Conservation (phyloP, 1,140 invertebrate genomes). For the Oppia nitens region DNA sequence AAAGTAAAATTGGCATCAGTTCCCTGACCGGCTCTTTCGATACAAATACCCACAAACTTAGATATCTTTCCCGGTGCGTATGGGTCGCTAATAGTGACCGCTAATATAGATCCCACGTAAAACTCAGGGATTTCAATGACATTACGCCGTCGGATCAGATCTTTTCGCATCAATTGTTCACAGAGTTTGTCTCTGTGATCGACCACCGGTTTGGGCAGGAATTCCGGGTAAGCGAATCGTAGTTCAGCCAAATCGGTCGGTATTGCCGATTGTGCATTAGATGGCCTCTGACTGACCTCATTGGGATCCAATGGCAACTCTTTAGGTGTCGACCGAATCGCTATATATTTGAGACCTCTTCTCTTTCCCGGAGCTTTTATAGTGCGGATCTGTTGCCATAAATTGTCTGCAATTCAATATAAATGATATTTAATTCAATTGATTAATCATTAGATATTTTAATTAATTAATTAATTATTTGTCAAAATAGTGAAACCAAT, state of each 20-base stretch:
- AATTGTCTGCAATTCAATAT: not conserved
- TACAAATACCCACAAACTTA: slow-evolving; percentile 93
- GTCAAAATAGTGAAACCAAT: too few species aligned
- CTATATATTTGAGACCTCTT: not conserved
- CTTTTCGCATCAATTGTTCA: slow-evolving; percentile 74
- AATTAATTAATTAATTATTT: too few species aligned
- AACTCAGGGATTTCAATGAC: slow-evolving; percentile 59
- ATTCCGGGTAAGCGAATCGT: slow-evolving; percentile 75
- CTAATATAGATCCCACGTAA: slow-evolving; percentile 60
- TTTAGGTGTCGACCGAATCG: not conserved
- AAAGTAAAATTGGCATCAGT: slow-evolving; percentile 65
- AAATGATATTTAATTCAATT: too few species aligned
- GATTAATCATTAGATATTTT: too few species aligned
- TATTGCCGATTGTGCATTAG: slow-evolving; percentile 4
- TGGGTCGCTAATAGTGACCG: slow-evolving; percentile 72
- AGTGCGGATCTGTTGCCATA: not conserved
- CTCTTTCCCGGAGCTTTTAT: too few species aligned
- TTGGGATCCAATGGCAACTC: not conserved
- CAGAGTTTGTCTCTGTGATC: slow-evolving; percentile 55
- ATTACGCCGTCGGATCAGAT: slow-evolving; percentile 72
- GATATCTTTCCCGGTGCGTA: slow-evolving; percentile 68
- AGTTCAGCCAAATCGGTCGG: slow-evolving; percentile 2
- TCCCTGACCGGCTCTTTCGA: slow-evolving; percentile 56
- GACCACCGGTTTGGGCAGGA: slow-evolving; percentile 68
- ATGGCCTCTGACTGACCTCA: not conserved